Conservation (phyloP, 2,797 vertebrate genomes). For the Girardinus metallicus region DNA sequence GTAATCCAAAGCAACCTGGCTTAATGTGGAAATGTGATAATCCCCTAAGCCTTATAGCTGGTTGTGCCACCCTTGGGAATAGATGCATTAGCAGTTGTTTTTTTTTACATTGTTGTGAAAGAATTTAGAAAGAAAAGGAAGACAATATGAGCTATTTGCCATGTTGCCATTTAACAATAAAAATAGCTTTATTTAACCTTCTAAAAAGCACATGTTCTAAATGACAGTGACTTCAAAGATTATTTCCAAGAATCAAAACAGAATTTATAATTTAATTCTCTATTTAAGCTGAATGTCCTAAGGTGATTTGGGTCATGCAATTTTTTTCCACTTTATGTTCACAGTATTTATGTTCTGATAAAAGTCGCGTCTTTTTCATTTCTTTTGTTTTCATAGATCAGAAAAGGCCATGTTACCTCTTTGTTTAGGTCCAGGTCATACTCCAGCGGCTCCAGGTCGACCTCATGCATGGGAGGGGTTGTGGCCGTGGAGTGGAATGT, state of each 20-base stretch:
- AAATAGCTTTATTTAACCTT: neutral
- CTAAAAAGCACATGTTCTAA: neutral
- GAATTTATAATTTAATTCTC: neutral
- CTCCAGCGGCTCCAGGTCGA: slow-evolving; percentile 90
- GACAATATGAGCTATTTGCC: neutral
- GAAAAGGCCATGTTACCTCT: slow-evolving; percentile 82
- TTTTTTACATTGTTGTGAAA: neutral
- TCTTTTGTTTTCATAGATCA: neutral
- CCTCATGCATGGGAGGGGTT: slow-evolving; percentile 81
- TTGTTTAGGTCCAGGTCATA: slow-evolving; percentile 93
- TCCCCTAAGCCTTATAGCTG: neutral
- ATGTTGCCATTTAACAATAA: neutral
- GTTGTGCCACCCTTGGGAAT: neutral
- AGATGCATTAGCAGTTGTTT: neutral
- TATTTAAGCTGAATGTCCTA: neutral
- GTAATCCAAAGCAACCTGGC: neutral
- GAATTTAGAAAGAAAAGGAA: neutral
- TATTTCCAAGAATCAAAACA: neutral
- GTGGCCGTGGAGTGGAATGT: slow-evolving; percentile 80
- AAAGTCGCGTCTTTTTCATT: neutral
- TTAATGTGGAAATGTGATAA: neutral
- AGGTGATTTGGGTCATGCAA: neutral
- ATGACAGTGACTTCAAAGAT: neutral
- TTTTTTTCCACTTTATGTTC: neutral
- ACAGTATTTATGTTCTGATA: neutral